Conservation (phyloP, 2,797 vertebrate species). For the Hemibagrus guttatus region DNA sequence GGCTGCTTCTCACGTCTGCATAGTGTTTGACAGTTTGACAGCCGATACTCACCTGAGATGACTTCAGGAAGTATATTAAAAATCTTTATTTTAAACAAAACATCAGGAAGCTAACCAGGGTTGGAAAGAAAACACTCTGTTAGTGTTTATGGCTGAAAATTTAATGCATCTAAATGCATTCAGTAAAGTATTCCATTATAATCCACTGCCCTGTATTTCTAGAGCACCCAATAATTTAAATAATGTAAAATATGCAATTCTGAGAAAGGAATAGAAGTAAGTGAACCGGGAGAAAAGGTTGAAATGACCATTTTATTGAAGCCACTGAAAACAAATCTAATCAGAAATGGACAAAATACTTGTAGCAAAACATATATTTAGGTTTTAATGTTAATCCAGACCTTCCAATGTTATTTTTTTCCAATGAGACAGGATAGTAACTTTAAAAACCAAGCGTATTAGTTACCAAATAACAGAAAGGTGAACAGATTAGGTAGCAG, state of each 20-base stretch:
- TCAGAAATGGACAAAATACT: neutral
- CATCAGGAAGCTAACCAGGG: neutral
- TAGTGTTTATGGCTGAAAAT: neutral
- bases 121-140: neutral
- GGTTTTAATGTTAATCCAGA: neutral
- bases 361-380: neutral
- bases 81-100: conserved; percentile 10
- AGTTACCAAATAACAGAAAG: neutral
- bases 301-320: neutral
- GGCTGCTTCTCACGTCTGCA: neutral
- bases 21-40: conserved; percentile 47
- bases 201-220: neutral
- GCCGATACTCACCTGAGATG: conserved; percentile 35
- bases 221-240: neutral
- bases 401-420: neutral
- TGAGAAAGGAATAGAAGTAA: neutral
- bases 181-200: neutral
- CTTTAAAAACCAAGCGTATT: no score
- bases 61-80: conserved; percentile 21
- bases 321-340: neutral
- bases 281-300: neutral
- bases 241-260: neutral
- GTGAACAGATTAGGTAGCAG: neutral
- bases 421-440: neutral
- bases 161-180: neutral